phyloP scores from a whole-genome alignment of 1,140 invertebrate species.

The Lepidotrigona ventralis region DNA sequence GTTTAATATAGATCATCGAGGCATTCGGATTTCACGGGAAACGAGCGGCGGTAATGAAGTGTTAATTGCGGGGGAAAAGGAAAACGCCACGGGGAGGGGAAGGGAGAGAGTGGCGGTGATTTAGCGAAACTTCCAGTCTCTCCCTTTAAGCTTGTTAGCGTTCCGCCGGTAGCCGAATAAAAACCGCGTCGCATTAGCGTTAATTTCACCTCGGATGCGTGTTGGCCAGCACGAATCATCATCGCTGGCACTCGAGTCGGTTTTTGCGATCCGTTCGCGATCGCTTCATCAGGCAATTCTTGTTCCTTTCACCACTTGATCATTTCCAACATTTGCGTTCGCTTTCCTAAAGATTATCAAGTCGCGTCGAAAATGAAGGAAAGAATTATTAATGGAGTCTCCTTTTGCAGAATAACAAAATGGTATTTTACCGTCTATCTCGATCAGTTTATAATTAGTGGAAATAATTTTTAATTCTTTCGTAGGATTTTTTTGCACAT shows the following conservation, averaged over 20 bases:
- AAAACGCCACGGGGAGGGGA: conserved; percentile 1
- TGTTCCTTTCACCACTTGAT: neutral
- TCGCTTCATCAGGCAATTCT: neutral
- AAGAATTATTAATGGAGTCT: neutral
- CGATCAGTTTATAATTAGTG: too few species aligned
- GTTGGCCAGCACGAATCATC: neutral
- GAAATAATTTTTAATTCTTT: too few species aligned
- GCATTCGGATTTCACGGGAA: conserved; percentile 37
- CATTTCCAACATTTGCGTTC: neutral
- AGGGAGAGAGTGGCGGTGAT: neutral
- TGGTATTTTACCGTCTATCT: too few species aligned
- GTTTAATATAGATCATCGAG: conserved; percentile 35
- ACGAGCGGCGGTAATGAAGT: conserved; percentile 31
- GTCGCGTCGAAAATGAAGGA: neutral
- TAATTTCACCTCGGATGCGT: conserved; percentile 35
- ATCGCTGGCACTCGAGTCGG: neutral
- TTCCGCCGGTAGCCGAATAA: conserved; percentile 19
- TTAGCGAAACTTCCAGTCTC: conserved; percentile 18
- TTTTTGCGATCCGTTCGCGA: conserved; percentile 8
- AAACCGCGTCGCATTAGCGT: conserved; percentile 37
- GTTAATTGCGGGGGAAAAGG: conserved; percentile 43
- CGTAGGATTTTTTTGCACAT: too few species aligned
- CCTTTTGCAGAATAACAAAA: neutral
- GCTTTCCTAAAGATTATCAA: neutral
- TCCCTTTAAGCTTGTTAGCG: conserved; percentile 31